Evolutionary conservation across 2,888 invertebrate species (phyloP), one percentile per base, ranked within the genome.

Genomic region (Zonitis immaculata): DNA sequence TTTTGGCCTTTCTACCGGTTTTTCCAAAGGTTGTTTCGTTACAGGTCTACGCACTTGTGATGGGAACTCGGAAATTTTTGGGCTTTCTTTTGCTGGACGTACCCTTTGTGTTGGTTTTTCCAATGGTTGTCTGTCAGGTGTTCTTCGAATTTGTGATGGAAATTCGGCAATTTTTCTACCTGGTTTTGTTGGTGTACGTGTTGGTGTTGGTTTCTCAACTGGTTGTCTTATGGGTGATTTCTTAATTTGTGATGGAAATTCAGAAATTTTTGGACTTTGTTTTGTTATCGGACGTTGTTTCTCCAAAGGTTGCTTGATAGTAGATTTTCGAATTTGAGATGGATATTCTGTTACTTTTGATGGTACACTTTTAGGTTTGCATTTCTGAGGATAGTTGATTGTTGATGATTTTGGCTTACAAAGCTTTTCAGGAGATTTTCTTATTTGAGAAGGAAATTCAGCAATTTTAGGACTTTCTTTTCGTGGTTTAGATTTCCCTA

Each of bases 191-290:
- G 58, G 57, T 14, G 44, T 58, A 14, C 52, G 39, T 42, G 49
- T 65, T 47, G 61, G 57, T 7, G 65, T 61, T 22, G 58, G 49
- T 48, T 55, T 49, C 7, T 51, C 56, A 8, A 59, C 45, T 6
- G 63, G 49, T 55, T 61, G 57, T 45, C 56, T 63, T 54, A 59
- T 61, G n/a, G 66, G 64, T 14, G 60, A 59, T 49, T 57, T 66
- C 58, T 64, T 63, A 30, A 60, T 52, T 47, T 67, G 71, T 8
- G 66, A 60, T 26, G 64, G 63, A 52, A 62, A 61, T 49, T 66
- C 63, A 9, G 51, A 42, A 32, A 56, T 52, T 46, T 42, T 51
- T 12, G 51, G 52, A 11, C 16, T 16, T 18, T 45, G 48, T 49
- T 55, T 60, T 12, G 35, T 28, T 16, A n/a, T n/a, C n/a, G 57